A percentile compares a stretch with the other conserved stretches of the same genome.
These are phyloP conservation scores for Tetramorium parvispinum DNA, from an alignment of 1,140 invertebrate species.

Conservation along the genomic window DNA sequence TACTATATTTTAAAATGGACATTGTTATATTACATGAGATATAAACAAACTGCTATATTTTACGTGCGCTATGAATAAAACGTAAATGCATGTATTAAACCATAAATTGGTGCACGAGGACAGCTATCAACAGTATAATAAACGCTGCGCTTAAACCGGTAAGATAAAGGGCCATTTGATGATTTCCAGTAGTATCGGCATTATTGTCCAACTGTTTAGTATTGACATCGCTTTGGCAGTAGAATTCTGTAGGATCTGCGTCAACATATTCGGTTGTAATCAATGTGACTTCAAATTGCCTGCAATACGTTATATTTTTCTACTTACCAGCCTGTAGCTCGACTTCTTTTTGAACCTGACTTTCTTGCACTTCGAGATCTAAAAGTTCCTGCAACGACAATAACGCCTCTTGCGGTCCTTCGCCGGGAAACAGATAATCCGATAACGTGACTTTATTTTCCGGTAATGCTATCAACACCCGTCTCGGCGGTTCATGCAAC, in stretches of 20 bases:
- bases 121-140: slow-evolving; percentile 87
- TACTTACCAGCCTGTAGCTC: slow-evolving; percentile 87
- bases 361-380: slow-evolving; percentile 89
- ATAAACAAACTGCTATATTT: slow-evolving; percentile 46
- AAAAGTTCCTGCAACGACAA: slow-evolving; percentile 91
- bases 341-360: slow-evolving; percentile 88
- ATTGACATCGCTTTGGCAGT: slow-evolving; percentile 86
- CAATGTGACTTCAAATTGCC: slow-evolving; percentile 37
- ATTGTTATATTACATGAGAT: slow-evolving; percentile 22
- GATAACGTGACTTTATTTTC: slow-evolving; percentile 90
- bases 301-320: not conserved
- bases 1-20: slow-evolving; percentile 33
- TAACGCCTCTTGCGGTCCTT: slow-evolving; percentile 91
- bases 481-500: slow-evolving; percentile 92
- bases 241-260: slow-evolving; percentile 89
- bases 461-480: slow-evolving; percentile 90
- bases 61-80: slow-evolving; percentile 53
- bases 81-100: slow-evolving; percentile 5
- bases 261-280: slow-evolving; percentile 54
- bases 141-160: slow-evolving; percentile 86
- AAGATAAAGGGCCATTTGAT: slow-evolving; percentile 86
- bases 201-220: slow-evolving; percentile 84
- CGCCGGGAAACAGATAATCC: slow-evolving; percentile 94
- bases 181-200: slow-evolving; percentile 85
- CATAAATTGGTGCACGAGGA: slow-evolving; percentile 84